These are phyloP conservation scores for Bradypodion ventrale DNA, from an alignment of 2,797 vertebrate species.

Conservation along the genomic window DNA sequence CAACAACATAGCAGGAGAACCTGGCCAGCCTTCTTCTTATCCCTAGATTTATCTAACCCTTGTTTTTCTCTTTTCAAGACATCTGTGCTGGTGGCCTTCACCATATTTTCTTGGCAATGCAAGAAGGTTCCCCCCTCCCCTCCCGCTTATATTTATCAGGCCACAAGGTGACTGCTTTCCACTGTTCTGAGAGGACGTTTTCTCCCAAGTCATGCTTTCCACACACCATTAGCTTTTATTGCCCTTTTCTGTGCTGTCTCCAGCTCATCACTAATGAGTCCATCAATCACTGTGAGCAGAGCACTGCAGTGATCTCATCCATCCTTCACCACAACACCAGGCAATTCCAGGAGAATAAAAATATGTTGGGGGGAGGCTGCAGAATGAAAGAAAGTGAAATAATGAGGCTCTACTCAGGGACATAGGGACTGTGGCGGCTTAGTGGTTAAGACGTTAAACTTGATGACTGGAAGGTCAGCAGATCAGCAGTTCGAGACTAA, in stretches of 20 bases:
- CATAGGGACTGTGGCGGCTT: too few relatives aligned
- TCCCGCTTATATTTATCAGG: background rate
- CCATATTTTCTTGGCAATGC: background rate
- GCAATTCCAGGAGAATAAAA: background rate
- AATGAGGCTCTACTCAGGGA: background rate
- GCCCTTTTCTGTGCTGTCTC: background rate
- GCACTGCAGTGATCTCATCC: too few relatives aligned
- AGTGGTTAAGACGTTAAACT: too few relatives aligned
- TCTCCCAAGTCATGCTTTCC: background rate
- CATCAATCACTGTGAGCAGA: background rate
- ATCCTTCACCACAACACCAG: background rate
- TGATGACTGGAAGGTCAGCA: too few relatives aligned
- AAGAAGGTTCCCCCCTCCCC: background rate
- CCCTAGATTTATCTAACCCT: background rate
- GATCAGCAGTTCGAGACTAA: too few relatives aligned
- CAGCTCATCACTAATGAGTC: background rate
- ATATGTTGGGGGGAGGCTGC: background rate
- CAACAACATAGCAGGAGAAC: too few relatives aligned
- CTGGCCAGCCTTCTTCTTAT: too few relatives aligned
- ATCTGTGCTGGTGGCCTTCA: background rate
- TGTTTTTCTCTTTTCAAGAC: too few relatives aligned
- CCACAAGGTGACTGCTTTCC: background rate
- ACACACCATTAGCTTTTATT: conserved; percentile 6
- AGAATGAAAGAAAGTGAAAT: background rate
- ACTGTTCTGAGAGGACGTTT: background rate